Percentiles rank a stretch among this genome's conserved stretches.
Conservation (phyloP, 2,888 invertebrate genomes). For the Schizaphis graminum region DNA sequence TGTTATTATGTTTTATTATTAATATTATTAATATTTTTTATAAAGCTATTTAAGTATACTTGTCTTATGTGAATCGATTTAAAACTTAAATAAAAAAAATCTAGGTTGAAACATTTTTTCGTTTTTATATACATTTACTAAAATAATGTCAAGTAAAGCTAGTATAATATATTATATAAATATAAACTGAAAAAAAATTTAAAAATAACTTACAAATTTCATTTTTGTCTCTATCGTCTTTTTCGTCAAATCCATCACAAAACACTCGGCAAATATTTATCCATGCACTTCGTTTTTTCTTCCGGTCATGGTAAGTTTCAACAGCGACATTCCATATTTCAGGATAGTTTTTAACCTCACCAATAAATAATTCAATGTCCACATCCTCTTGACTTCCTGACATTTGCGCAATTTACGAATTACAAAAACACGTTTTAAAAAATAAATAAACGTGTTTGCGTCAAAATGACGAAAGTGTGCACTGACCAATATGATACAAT, state of each 20-base stretch:
- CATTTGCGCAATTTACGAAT: not conserved
- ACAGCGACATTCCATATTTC: slow-evolving; percentile 33
- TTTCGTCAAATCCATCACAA: slow-evolving; percentile 44
- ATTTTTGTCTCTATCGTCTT: slow-evolving; percentile 43
- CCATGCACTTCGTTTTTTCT: slow-evolving; percentile 45
- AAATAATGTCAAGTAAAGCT: slow-evolving; percentile 20
- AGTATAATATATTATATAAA: slow-evolving; percentile 32
- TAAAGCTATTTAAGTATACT: not conserved
- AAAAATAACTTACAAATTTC: slow-evolving; percentile 38
- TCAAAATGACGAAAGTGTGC: not conserved
- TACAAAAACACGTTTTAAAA: not conserved
- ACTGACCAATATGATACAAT: slow-evolving; percentile 34
- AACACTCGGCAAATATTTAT: slow-evolving; percentile 17
- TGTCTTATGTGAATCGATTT: not conserved
- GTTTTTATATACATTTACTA: not conserved
- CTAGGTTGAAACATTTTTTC: too few relatives aligned
- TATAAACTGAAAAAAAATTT: slow-evolving; percentile 39
- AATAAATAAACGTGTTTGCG: slow-evolving; percentile 28
- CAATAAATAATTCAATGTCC: slow-evolving; percentile 28
- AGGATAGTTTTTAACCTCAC: slow-evolving; percentile 43
- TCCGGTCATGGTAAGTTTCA: slow-evolving; percentile 16
- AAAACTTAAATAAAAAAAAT: too few relatives aligned
- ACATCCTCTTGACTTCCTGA: not conserved
- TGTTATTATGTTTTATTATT: not conserved
- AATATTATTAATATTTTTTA: not conserved